Evolutionary conservation across 1,140 invertebrate genomes (phyloP), one percentile per base, ranked within the genome.

Genomic region (Trachelipus rathkii): DNA sequence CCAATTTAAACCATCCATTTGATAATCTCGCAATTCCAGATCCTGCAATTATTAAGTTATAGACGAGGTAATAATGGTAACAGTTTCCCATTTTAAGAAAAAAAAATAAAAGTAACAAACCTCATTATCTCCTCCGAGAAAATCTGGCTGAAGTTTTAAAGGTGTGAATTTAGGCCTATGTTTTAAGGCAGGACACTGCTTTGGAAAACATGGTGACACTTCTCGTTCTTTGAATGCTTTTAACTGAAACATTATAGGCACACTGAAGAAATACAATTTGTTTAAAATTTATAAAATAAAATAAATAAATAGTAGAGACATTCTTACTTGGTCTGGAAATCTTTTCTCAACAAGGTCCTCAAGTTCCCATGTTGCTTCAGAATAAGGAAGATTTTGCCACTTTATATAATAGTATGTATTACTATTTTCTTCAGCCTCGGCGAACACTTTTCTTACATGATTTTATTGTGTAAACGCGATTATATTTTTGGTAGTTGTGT

Each of bases 1-100:
- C 98, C 98, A 99, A 88, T 99, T 99, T 7, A 99, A 88, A 68
- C 97, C 98, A 87, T 99, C 95, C 86, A 99, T 91, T 88, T 99
- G 98, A 86, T 99, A 99, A 86, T 99, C 97, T 84, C 98, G 87
- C 53, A 99, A 86, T 19, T 46, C 45, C 19, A 82, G 71, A 19
- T 77, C 76, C 80, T 81, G 43, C 0, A 45, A 45, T 69, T n/a
- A n/a, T 24, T 10, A n/a, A 69, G n/a, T 24, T 69, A 33, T 8
- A 3, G 50, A 60, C 8, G 8, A 13, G n/a, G n/a, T n/a, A 74
- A 23, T 15, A 76, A 73, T 19, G 71, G 60, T 8, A 33, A 33
- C 33, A 33, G 33, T n/a, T 60, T n/a, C 2, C 2, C 19, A 71
- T 15, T 4, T 71, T 46, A 84, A 85, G 75, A 75, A 80, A 78